phyloP scores from a whole-genome alignment of 2,113 vertebrate genomes.

The Microcebus griseorufus region DNA sequence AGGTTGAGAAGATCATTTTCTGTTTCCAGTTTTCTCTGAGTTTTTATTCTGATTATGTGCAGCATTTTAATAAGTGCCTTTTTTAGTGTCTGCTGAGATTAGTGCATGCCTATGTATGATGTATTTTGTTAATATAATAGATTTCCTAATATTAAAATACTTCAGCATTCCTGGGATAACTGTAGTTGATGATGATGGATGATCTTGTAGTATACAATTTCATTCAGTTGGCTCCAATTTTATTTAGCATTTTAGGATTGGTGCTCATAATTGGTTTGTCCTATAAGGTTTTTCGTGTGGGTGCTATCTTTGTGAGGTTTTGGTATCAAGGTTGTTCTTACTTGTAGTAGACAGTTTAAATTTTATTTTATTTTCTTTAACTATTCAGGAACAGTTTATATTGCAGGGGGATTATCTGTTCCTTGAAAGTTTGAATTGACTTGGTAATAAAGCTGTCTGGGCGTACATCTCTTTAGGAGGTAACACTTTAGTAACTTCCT shows the following conservation, averaged over 20 bases:
- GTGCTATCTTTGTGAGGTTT: slow-evolving; percentile 46
- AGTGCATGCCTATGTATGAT: background rate
- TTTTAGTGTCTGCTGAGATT: background rate
- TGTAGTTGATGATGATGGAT: background rate
- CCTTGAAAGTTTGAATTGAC: slow-evolving; percentile 64
- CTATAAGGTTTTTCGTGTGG: background rate
- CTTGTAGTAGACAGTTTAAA: slow-evolving; percentile 10
- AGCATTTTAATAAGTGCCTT: background rate
- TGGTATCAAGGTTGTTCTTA: slow-evolving; percentile 50
- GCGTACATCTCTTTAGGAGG: slow-evolving; percentile 32
- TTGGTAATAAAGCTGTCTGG: slow-evolving; percentile 53
- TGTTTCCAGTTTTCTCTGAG: background rate
- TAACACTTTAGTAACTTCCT: background rate
- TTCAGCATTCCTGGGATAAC: background rate
- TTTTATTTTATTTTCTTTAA: slow-evolving; percentile 39
- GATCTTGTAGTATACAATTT: slow-evolving; percentile 16
- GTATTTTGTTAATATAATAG: slow-evolving; percentile 16
- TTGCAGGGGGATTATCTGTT: slow-evolving; percentile 72
- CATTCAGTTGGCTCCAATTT: slow-evolving; percentile 17
- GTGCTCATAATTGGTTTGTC: background rate
- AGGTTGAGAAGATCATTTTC: background rate
- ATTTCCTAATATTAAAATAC: slow-evolving; percentile 30
- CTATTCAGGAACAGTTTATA: slow-evolving; percentile 67
- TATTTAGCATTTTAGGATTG: slow-evolving; percentile 24
- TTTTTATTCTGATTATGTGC: slow-evolving; percentile 8